phyloP scores from a whole-genome alignment of 2,797 vertebrate genomes.

The Picus viridis region DNA sequence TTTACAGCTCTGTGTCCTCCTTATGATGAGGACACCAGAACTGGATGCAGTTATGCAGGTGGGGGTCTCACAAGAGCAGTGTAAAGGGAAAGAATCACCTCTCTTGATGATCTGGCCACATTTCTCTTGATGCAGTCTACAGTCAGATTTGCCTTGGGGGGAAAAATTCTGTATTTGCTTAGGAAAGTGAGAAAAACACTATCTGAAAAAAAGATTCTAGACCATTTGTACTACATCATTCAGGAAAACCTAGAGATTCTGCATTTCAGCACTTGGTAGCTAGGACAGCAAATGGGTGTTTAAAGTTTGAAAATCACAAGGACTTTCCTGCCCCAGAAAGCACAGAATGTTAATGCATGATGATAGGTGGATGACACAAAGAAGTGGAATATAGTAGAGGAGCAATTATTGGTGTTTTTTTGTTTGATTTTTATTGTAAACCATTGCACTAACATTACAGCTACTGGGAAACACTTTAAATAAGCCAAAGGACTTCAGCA shows the following conservation, averaged over 20 bases:
- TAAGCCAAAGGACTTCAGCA: not conserved
- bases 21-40: no score
- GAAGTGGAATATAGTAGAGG: not conserved
- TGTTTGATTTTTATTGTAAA: not conserved
- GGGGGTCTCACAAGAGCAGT: no score
- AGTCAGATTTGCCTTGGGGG: no score
- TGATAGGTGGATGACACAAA: not conserved
- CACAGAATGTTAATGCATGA: not conserved
- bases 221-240: not conserved
- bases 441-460: not conserved
- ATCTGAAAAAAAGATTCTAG: not conserved
- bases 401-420: not conserved
- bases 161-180: not conserved
- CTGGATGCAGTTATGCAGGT: no score
- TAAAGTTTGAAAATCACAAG: not conserved
- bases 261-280: not conserved
- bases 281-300: not conserved
- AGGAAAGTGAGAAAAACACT: not conserved
- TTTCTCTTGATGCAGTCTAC: no score
- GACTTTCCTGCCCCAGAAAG: not conserved
- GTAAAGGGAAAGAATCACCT: no score
- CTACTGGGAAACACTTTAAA: not conserved
- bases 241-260: not conserved
- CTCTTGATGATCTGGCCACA: no score
- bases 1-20: no score